Evolutionary conservation across 2,113 vertebrate genomes (phyloP).

Genomic region (Chlorodrepanis virens): DNA sequence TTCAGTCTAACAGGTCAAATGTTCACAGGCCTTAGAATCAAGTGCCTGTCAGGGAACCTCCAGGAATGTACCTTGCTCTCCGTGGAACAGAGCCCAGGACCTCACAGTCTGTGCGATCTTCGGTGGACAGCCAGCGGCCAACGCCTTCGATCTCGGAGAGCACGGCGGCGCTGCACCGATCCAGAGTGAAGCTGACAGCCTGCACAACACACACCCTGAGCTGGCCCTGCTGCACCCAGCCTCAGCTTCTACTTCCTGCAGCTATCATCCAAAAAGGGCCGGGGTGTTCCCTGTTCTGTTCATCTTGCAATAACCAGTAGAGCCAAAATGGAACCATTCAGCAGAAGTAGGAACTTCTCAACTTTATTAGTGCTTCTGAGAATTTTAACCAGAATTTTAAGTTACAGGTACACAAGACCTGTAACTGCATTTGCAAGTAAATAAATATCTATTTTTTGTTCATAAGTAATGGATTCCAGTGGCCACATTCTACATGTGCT

Average conservation of each 20-base stretch:
- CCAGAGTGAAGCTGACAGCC: slow-evolving; percentile 83
- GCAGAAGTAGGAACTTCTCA: not conserved
- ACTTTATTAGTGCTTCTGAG: not conserved
- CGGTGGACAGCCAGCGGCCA: slow-evolving; percentile 79
- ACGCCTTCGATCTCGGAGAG: slow-evolving; percentile 81
- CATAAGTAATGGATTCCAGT: not conserved
- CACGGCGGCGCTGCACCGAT: slow-evolving; percentile 74
- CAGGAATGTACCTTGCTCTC: slow-evolving; percentile 68
- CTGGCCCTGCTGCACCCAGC: not conserved
- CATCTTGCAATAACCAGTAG: not conserved
- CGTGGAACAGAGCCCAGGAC: slow-evolving; percentile 75
- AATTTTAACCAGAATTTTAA: not conserved
- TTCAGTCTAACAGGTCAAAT: not conserved
- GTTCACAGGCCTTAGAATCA: not conserved
- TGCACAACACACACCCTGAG: not conserved
- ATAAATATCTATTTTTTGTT: not conserved
- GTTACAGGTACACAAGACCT: not conserved
- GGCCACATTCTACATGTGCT: not conserved
- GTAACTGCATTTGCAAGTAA: not conserved
- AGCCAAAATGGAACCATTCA: not conserved
- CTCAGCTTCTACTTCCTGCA: not conserved
- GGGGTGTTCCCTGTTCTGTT: rapidly evolving
- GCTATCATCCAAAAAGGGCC: not conserved
- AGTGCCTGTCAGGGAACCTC: not conserved
- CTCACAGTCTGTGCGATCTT: slow-evolving; percentile 83